Evolutionary conservation across 2,888 invertebrate species (phyloP).

Genomic region (Pandemis cinnamomeana): DNA sequence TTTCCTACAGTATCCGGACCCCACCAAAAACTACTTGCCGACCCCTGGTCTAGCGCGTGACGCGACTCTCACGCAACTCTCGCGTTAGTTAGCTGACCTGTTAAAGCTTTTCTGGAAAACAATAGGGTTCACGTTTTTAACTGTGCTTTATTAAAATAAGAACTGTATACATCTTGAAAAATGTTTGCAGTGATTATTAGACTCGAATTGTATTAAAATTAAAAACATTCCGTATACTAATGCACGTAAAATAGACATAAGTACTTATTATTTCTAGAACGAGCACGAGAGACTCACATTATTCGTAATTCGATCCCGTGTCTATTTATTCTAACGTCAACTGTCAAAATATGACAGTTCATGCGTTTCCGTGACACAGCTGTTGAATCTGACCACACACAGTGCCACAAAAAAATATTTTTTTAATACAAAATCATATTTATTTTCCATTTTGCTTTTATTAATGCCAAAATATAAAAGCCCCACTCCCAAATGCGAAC

Average conservation of each 20-base stretch:
- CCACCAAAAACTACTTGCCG: too few species aligned
- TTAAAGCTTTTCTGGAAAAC: too few species aligned
- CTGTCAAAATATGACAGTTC: conserved; percentile 29
- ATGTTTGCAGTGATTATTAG: too few species aligned
- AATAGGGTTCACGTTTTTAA: too few species aligned
- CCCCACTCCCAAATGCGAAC: too few species aligned
- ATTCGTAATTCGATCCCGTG: conserved; percentile 10
- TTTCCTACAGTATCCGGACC: too few species aligned
- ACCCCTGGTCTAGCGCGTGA: too few species aligned
- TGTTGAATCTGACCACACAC: conserved; percentile 39
- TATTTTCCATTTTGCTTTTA: not conserved
- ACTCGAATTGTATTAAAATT: too few species aligned
- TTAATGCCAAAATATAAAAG: not conserved
- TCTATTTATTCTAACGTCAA: conserved; percentile 23
- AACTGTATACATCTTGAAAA: too few species aligned
- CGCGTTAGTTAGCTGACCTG: too few species aligned
- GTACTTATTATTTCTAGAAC: not conserved
- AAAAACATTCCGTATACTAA: not conserved
- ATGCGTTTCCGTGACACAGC: conserved; percentile 22
- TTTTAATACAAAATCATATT: not conserved
- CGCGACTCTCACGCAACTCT: too few species aligned
- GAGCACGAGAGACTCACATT: not conserved
- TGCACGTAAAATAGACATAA: not conserved
- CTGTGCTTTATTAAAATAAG: too few species aligned
- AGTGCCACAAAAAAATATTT: not conserved